A percentile compares a stretch with the other conserved stretches of the same genome.
phyloP scores from a whole-genome alignment of 1,140 invertebrate species.

The Homarus americanus region DNA sequence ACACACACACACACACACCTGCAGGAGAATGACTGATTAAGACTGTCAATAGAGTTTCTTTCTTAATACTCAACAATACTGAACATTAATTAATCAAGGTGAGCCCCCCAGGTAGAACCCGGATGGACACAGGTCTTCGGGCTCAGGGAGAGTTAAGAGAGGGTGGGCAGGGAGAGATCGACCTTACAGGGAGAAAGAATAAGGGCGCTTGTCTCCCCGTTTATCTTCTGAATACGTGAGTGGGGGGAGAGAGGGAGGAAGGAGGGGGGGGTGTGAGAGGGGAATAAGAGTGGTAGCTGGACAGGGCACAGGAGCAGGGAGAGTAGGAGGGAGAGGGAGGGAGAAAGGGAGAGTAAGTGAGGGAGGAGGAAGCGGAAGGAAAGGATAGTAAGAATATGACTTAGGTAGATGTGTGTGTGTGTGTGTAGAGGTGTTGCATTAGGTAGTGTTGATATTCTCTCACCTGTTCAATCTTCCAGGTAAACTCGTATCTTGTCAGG shows the following conservation, averaged over 20 bases:
- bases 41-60: constrained; percentile 25
- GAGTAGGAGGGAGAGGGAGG: not conserved
- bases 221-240: constrained; percentile 44
- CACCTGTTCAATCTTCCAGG: too few relatives aligned
- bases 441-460: too few relatives aligned
- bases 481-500: too few relatives aligned
- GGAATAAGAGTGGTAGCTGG: not conserved
- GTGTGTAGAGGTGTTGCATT: too few relatives aligned
- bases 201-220: constrained; percentile 38
- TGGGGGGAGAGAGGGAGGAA: not conserved
- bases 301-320: not conserved
- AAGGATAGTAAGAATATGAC: not conserved
- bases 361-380: not conserved
- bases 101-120: not conserved
- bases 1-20: too few relatives aligned
- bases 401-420: too few relatives aligned
- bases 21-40: not conserved
- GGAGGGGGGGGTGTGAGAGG: too few relatives aligned
- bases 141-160: constrained; percentile 25
- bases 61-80: constrained; percentile 22
- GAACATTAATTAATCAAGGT: constrained; percentile 10
- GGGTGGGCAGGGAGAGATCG: constrained; percentile 1
- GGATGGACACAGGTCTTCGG: not conserved
- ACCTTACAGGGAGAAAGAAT: not conserved
- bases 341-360: too few relatives aligned